phyloP scores from a whole-genome alignment of 2,797 vertebrate genomes.

The Telmatherina bonti region DNA sequence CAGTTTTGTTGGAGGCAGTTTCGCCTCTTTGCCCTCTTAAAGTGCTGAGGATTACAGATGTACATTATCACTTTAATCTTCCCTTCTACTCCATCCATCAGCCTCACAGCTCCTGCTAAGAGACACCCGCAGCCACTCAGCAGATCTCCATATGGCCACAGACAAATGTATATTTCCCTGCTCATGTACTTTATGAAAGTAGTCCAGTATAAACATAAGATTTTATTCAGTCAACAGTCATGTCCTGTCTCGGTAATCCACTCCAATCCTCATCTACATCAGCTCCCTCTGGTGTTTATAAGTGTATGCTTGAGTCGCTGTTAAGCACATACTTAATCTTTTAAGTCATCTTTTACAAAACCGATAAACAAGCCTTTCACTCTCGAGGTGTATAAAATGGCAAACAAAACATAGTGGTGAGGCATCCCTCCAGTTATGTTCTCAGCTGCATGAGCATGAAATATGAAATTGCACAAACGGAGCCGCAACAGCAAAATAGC shows the following conservation, averaged over 20 bases:
- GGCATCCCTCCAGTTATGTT: conserved; percentile 30
- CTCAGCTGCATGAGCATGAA: conserved; percentile 44
- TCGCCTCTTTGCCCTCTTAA: conserved; percentile 64
- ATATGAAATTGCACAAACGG: conserved; percentile 56
- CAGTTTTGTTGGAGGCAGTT: conserved; percentile 45
- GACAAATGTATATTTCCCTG: conserved; percentile 38
- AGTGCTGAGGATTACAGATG: conserved; percentile 74
- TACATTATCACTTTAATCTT: conserved; percentile 82
- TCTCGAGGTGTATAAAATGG: conserved; percentile 43
- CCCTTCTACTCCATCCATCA: conserved; percentile 71
- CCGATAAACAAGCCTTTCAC: conserved; percentile 56
- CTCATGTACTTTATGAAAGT: conserved; percentile 46
- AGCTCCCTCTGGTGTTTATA: conserved; percentile 48
- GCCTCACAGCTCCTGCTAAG: conserved; percentile 26
- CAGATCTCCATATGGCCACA: conserved; percentile 43
- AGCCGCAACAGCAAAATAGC: conserved; percentile 48
- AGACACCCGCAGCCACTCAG: conserved; percentile 15
- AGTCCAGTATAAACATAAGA: conserved; percentile 46
- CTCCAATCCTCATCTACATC: conserved; percentile 67
- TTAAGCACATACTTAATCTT: conserved; percentile 40
- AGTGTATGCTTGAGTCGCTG: conserved; percentile 36
- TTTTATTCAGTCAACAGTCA: conserved; percentile 54
- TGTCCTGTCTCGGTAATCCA: conserved; percentile 63
- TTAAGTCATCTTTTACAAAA: conserved; percentile 44
- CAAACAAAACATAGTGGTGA: conserved; percentile 46